Evolutionary conservation across 2,113 vertebrate genomes (phyloP).

Genomic region (Hemichromis elongatus): DNA sequence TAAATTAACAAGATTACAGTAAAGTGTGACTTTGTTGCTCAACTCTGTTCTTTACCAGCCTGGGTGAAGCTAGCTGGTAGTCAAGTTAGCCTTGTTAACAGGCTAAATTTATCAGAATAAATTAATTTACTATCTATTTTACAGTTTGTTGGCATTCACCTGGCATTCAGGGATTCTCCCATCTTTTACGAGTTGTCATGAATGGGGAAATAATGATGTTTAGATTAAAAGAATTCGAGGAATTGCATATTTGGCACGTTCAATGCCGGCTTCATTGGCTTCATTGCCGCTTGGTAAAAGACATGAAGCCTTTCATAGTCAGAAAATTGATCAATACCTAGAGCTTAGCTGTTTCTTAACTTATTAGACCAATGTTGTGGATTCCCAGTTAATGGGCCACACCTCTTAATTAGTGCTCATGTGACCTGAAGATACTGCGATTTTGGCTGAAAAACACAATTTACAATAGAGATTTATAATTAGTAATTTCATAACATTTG

Average conservation of each 20-base stretch:
- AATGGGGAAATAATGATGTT: too few species aligned
- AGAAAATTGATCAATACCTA: not conserved
- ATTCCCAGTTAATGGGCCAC: not conserved
- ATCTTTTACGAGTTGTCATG: too few species aligned
- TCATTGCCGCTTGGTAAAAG: not conserved
- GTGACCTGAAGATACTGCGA: not conserved
- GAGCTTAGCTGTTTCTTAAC: not conserved
- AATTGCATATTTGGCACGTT: not conserved
- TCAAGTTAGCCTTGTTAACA: too few species aligned
- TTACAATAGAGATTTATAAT: not conserved
- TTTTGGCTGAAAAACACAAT: not conserved
- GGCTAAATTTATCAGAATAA: too few species aligned
- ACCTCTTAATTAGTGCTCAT: not conserved
- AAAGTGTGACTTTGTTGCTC: too few species aligned
- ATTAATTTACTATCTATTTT: too few species aligned
- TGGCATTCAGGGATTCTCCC: too few species aligned
- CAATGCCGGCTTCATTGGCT: not conserved
- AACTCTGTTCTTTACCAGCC: too few species aligned
- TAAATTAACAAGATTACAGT: not conserved
- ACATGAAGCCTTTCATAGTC: not conserved
- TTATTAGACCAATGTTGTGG: not conserved
- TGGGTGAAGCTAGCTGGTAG: too few species aligned
- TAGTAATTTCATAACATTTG: not conserved
- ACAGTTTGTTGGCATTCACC: too few species aligned
- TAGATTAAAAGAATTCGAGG: too few species aligned